Evolutionary conservation across 2,797 vertebrate genomes (phyloP).

Genomic region (Knipowitschia caucasica): DNA sequence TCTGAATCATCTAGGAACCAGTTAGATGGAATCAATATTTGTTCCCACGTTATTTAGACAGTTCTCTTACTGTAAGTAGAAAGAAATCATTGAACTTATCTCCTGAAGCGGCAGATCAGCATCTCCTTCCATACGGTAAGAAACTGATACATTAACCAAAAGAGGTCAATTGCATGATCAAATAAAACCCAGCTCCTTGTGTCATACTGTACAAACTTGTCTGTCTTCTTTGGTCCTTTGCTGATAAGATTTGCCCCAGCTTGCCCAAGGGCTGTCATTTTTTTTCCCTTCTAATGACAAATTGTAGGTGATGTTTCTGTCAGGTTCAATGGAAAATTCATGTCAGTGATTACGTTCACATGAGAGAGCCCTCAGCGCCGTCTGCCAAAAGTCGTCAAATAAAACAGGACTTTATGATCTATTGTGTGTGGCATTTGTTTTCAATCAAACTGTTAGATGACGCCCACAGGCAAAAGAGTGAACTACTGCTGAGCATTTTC

Average conservation of each 20-base stretch:
- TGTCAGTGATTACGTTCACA: conserved; percentile 53
- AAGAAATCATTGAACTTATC: no score
- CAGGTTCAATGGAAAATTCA: conserved; percentile 62
- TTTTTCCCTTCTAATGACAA: conserved; percentile 37
- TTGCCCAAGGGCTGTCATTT: conserved; percentile 49
- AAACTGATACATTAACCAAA: no score
- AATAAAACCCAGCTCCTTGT: no score
- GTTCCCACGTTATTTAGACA: no score
- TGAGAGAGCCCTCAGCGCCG: conserved; percentile 30
- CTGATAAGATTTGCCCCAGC: conserved; percentile 57
- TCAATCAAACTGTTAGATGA: not conserved
- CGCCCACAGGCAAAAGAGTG: not conserved
- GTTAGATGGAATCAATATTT: no score
- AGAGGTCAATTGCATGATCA: no score
- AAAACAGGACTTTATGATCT: conserved; percentile 10
- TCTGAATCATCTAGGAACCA: no score
- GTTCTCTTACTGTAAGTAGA: no score
- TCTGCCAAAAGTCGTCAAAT: conserved; percentile 12
- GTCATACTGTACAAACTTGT: not conserved
- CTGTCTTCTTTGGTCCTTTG: conserved; percentile 14
- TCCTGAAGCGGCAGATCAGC: no score
- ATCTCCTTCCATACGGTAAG: no score
- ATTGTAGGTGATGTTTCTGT: conserved; percentile 53
- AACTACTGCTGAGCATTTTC: not conserved
- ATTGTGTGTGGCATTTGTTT: not conserved